phyloP scores from a whole-genome alignment of 1,140 invertebrate species.

The Limonius californicus region DNA sequence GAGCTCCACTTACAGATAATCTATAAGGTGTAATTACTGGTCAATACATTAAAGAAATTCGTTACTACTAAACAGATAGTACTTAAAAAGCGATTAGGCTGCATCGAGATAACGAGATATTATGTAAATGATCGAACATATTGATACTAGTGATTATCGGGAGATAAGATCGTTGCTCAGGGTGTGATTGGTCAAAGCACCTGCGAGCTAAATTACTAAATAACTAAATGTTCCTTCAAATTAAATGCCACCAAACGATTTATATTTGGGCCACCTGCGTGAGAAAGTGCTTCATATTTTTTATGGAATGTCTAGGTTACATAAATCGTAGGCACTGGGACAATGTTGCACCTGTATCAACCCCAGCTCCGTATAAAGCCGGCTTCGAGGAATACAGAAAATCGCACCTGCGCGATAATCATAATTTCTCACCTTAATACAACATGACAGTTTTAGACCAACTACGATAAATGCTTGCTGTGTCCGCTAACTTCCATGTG shows the following conservation, averaged over 20 bases:
- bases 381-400: conserved; percentile 8
- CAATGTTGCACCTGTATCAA: conserved; percentile 15
- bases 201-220: conserved; percentile 15
- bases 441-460: conserved; percentile 13
- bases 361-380: conserved; percentile 11
- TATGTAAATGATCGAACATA: conserved; percentile 13
- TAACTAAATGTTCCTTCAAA: conserved; percentile 15
- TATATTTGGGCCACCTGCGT: conserved; percentile 15
- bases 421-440: conserved; percentile 14
- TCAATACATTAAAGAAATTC: conserved; percentile 9
- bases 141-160: conserved; percentile 14
- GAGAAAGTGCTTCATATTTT: conserved; percentile 15
- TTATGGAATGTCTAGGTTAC: conserved; percentile 14
- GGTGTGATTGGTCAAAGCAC: conserved; percentile 8
- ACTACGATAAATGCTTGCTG: conserved; percentile 11
- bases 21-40: background rate
- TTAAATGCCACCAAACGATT: conserved; percentile 18
- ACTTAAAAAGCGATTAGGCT: conserved; percentile 9
- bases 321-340: conserved; percentile 14
- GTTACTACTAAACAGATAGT: background rate
- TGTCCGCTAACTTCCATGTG: background rate
- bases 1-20: background rate
- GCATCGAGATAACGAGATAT: conserved; percentile 6
- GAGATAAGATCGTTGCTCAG: conserved; percentile 2
- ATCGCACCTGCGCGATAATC: conserved; percentile 16